Base-by-base conservation (phyloP, 1,140 invertebrate genomes). In the Subanguina moxae region DNA sequence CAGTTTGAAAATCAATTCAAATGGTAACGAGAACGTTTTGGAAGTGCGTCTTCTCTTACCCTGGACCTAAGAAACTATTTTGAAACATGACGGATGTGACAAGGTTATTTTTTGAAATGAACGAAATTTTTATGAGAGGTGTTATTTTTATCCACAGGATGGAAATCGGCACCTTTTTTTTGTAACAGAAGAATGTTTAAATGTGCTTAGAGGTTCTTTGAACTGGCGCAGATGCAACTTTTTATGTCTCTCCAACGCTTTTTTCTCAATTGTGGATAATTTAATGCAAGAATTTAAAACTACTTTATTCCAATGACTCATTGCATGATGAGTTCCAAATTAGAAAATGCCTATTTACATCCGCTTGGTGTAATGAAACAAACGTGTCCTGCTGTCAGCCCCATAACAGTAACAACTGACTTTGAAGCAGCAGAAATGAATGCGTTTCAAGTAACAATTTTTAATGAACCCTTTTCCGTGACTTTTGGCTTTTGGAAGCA, bases 351-450 rank as follows among this genome's bases (percentile, higher is more conserved):
- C n/a, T 52, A 52, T 15, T 15, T 21, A 21, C 23, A 21, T 15
- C 3, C 17, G n/a, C 23, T 52, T 19, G 23, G n/a, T 25, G 3
- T 21, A 7, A 15, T 52, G 3, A 19, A 15, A 52, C n/a, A 52
- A 25, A 52, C 17, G 48, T 8, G 48, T 21, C 48, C 48, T 7
- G 17, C 48, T 21, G 48, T 25, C 3, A 25, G 8, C n/a, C 48
- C 48, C 3, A 7, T 8, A 21, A 21, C 48, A 52, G 23, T 52
- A 8, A 15, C 48, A 21, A 52, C 48, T 8, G 48, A 52, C 17
- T 52, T 52, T 25, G 48, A 52, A 52, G n/a, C 23, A 15, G 48
- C 48, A 19, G 48, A 52, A 52, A 52, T 52, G 48, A 52, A 52
- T 25, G 48, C 48, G 23, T 52, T 52, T 15, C 48, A 52, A 25